Evolutionary conservation across 2,113 vertebrate genomes (phyloP), one percentile per base, ranked within the genome.

Genomic region (Callipepla squamata): DNA sequence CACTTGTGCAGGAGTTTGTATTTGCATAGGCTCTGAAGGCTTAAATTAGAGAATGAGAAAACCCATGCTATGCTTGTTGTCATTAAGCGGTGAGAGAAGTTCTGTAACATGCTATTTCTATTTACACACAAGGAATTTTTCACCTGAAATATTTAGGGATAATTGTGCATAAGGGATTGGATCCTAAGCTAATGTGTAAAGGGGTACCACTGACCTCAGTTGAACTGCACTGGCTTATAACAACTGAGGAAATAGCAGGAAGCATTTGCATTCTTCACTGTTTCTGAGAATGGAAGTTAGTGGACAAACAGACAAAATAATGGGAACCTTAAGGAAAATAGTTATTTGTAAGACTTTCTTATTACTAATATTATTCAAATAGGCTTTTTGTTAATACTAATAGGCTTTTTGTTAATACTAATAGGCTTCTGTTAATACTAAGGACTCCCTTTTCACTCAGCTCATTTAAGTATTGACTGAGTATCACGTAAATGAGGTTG

Each of bases 1-100:
- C 72, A 95, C 86, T 96, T 94, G 66, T 2, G 0, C 75, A 81
- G 6, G 79, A 45, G 48, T 89, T 88, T 96, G 84, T 96, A 87
- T 95, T 96, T 95, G 61, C 14, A 15, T 45, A 78, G 72, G 62
- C 62, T 93, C 61, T 87, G 83, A 48, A 75, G 10, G 22, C 42
- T 94, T 89, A 50, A 78, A 84, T 80, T 94, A 17, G 42, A 83
- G 68, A 81, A 13, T 11, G 44, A 76, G 34, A 91, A 61, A 87
- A 7, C 6, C 18, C 67, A 17, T 19, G 23, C 89, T 70, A 30
- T 34, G 42, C 55, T 87, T 9, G 1, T 10, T 85, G 38, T 66
- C 1, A 0, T 61, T 58, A 87, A 61, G 36, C 48, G 12, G 18
- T 75, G 16, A 47, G 63, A 83, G 26, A 89, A 88, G 73, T 79